Evolutionary conservation across 2,888 invertebrate species (phyloP).

Genomic region (Therioaphis trifolii): DNA sequence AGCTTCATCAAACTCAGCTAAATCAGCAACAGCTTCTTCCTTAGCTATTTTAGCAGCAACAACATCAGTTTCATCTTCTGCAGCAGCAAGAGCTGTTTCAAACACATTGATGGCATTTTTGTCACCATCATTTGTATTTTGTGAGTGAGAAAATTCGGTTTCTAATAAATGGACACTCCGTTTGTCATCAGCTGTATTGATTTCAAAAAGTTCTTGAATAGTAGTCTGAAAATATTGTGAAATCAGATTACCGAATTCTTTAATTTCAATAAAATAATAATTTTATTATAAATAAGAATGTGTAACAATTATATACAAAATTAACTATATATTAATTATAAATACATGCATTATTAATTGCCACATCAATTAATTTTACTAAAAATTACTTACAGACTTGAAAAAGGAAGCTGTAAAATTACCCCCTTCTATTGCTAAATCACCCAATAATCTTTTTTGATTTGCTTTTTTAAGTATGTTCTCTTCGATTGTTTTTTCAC

Average conservation of each 20-base stretch:
- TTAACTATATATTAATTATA: no score
- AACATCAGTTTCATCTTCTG: slow-evolving; percentile 95
- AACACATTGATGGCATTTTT: slow-evolving; percentile 70
- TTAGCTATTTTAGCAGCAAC: slow-evolving; percentile 89
- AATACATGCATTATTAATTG: no score
- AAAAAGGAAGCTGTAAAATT: slow-evolving; percentile 98
- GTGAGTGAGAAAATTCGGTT: slow-evolving; percentile 48
- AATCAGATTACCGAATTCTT: not conserved
- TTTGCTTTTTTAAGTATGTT: slow-evolving; percentile 99
- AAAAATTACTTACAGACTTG: slow-evolving; percentile 77
- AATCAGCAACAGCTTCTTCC: slow-evolving; percentile 88
- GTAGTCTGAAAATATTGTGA: slow-evolving; percentile 74
- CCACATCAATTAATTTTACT: not conserved
- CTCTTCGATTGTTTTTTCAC: slow-evolving; percentile 97
- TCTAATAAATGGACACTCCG: slow-evolving; percentile 44
- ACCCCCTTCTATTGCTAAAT: slow-evolving; percentile 97
- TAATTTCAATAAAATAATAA: not conserved
- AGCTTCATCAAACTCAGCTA: slow-evolving; percentile 95
- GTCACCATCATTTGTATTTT: slow-evolving; percentile 44
- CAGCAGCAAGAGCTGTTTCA: slow-evolving; percentile 87
- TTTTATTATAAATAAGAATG: no score
- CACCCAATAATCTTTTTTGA: slow-evolving; percentile 94
- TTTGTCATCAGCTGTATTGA: slow-evolving; percentile 71
- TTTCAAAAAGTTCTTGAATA: slow-evolving; percentile 90
- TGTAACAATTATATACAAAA: no score